Percentiles rank a stretch among this genome's conserved stretches.
phyloP scores from a whole-genome alignment of 2,797 vertebrate species.

The Catostomus latipinnis region DNA sequence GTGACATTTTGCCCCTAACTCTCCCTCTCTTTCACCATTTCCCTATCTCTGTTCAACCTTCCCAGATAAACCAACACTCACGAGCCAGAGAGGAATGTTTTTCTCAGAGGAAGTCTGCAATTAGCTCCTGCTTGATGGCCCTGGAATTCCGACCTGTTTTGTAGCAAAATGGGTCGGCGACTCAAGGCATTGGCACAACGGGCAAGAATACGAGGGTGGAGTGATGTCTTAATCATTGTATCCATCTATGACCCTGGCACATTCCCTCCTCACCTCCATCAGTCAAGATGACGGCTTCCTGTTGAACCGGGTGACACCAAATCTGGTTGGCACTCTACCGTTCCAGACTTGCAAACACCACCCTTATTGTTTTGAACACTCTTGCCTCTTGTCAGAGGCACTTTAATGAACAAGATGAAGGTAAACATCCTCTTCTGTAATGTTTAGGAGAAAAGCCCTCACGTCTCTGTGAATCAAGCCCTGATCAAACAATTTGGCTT shows the following conservation, averaged over 20 bases:
- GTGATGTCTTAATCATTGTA: slow-evolving; percentile 51
- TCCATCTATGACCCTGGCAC: slow-evolving; percentile 50
- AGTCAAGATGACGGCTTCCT: slow-evolving; percentile 53
- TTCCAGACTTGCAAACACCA: slow-evolving; percentile 62
- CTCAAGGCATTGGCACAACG: slow-evolving; percentile 48
- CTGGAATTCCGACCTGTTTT: slow-evolving; percentile 63
- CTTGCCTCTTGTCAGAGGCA: slow-evolving; percentile 53
- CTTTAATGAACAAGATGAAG: slow-evolving; percentile 60
- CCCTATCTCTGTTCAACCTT: slow-evolving; percentile 11
- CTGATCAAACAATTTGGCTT: slow-evolving; percentile 63
- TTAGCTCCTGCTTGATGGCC: slow-evolving; percentile 63
- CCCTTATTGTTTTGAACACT: slow-evolving; percentile 54
- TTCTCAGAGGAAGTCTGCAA: slow-evolving; percentile 66
- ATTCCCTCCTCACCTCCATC: slow-evolving; percentile 51
- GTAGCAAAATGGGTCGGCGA: slow-evolving; percentile 50
- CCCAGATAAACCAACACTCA: slow-evolving; percentile 45
- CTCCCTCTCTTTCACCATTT: slow-evolving; percentile 5
- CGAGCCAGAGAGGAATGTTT: slow-evolving; percentile 45
- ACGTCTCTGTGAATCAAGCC: slow-evolving; percentile 48
- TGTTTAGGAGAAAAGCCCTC: slow-evolving; percentile 42
- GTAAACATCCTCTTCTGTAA: slow-evolving; percentile 43
- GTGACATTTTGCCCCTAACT: slow-evolving; percentile 38
- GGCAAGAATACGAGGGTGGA: slow-evolving; percentile 32
- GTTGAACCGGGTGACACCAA: slow-evolving; percentile 40
- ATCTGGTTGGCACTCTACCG: slow-evolving; percentile 56